These are phyloP conservation scores for Lepus oiostolus DNA, from an alignment of 2,797 vertebrate genomes.

Conservation along the genomic window DNA sequence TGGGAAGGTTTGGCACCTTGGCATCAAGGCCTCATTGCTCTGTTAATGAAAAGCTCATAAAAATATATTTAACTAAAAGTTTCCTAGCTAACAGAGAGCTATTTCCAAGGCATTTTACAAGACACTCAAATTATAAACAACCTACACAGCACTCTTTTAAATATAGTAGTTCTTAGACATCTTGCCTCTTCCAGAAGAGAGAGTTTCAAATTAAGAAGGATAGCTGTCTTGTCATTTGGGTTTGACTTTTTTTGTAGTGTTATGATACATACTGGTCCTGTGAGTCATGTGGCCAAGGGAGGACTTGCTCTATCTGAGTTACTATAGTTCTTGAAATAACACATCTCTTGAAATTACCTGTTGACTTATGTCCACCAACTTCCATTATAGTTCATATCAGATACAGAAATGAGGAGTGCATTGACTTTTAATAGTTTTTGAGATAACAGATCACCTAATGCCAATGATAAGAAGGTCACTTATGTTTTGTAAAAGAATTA, in stretches of 20 bases:
- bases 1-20: constrained; percentile 82
- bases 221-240: constrained; percentile 47
- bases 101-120: constrained; percentile 84
- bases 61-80: constrained; percentile 70
- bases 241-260: constrained; percentile 44
- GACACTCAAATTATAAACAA: constrained; percentile 85
- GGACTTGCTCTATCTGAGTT: constrained; percentile 1
- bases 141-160: constrained; percentile 80
- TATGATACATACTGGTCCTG: background rate
- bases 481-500: constrained; percentile 41
- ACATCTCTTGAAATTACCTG: background rate
- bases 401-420: background rate
- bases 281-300: background rate
- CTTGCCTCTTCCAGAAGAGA: constrained; percentile 75
- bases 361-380: background rate
- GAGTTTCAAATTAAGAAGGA: constrained; percentile 79
- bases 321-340: background rate
- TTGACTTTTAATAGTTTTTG: constrained; percentile 52
- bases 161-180: constrained; percentile 77
- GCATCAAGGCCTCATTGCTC: constrained; percentile 74
- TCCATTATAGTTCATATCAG: background rate
- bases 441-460: constrained; percentile 30
- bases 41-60: constrained; percentile 83
- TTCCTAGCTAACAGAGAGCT: constrained; percentile 77
- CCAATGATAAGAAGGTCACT: background rate